Evolutionary conservation across 1,140 invertebrate genomes (phyloP).

Genomic region (Macrobrachium nipponense): DNA sequence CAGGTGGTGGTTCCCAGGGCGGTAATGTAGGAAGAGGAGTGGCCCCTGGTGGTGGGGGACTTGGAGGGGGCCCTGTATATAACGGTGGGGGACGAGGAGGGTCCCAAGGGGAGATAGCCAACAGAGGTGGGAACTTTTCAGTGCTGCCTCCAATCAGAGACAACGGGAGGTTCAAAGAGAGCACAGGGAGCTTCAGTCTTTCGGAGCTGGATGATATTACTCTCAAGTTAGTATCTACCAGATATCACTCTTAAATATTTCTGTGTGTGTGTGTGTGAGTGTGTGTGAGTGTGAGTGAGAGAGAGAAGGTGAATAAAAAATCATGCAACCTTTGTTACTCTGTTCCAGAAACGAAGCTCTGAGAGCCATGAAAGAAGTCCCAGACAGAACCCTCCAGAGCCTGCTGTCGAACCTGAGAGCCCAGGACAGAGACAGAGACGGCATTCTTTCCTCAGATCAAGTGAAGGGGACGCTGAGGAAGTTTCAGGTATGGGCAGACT

Average conservation of each 20-base stretch:
- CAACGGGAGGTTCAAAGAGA: not conserved
- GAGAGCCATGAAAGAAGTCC: constrained; percentile 8
- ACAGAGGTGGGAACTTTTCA: not conserved
- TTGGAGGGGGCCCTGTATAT: no score
- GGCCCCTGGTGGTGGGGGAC: no score
- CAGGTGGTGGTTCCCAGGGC: not conserved
- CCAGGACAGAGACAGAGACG: constrained; percentile 48
- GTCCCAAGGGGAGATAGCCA: not conserved
- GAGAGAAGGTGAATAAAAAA: not conserved
- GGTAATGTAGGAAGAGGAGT: not conserved
- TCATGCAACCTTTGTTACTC: not conserved
- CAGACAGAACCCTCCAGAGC: constrained; percentile 30
- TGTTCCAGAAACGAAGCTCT: constrained; percentile 30
- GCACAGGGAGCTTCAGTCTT: constrained; percentile 12
- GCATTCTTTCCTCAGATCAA: constrained; percentile 35
- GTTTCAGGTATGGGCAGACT: constrained; percentile 25
- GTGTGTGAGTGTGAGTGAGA: not conserved
- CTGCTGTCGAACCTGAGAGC: constrained; percentile 34
- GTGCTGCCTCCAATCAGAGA: constrained; percentile 53
- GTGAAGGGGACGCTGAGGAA: constrained; percentile 39
- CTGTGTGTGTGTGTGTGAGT: not conserved
- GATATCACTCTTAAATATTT: no score
- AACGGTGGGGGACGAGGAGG: no score
- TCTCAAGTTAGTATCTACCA: constrained; percentile 36
- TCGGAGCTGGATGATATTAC: constrained; percentile 49